Percentiles rank a stretch among this genome's conserved stretches.
phyloP scores from a whole-genome alignment of 2,797 vertebrate species.

The Poeciliopsis paucimaculata region DNA sequence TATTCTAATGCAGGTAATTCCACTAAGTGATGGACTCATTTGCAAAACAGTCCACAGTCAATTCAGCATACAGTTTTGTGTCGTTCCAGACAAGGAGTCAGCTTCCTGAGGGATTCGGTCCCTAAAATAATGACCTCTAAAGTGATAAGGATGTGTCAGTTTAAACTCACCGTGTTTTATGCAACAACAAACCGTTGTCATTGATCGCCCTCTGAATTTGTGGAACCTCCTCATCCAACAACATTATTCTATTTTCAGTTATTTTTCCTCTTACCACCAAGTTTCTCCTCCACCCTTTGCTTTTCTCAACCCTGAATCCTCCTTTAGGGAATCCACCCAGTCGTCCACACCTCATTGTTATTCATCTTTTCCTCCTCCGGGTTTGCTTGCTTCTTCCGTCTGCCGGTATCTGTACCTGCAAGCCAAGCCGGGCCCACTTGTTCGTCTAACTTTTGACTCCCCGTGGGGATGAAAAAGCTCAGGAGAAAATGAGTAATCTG shows the following conservation, averaged over 20 bases:
- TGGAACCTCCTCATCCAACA: neutral
- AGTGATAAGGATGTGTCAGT: neutral
- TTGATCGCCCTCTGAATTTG: neutral
- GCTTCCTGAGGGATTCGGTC: neutral
- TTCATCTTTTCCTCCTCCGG: conserved; percentile 22
- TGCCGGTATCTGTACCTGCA: conserved; percentile 16
- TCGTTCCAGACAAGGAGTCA: neutral
- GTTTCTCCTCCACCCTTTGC: neutral
- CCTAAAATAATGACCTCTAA: neutral
- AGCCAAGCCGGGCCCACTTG: conserved; percentile 29
- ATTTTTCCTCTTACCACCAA: neutral
- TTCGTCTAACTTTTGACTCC: conserved; percentile 35
- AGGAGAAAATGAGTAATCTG: conserved; percentile 61
- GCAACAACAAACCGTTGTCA: neutral
- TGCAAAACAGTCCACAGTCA: neutral
- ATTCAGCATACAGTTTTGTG: neutral
- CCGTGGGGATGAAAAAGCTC: conserved; percentile 40
- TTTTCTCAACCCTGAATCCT: neutral
- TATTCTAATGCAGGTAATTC: neutral
- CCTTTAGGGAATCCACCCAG: neutral
- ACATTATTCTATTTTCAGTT: neutral
- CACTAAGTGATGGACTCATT: neutral
- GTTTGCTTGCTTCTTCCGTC: conserved; percentile 4
- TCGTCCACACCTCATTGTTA: conserved; percentile 17
- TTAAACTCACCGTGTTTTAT: neutral